phyloP scores from a whole-genome alignment of 2,797 vertebrate genomes.

The Phataginus tetradactyla region DNA sequence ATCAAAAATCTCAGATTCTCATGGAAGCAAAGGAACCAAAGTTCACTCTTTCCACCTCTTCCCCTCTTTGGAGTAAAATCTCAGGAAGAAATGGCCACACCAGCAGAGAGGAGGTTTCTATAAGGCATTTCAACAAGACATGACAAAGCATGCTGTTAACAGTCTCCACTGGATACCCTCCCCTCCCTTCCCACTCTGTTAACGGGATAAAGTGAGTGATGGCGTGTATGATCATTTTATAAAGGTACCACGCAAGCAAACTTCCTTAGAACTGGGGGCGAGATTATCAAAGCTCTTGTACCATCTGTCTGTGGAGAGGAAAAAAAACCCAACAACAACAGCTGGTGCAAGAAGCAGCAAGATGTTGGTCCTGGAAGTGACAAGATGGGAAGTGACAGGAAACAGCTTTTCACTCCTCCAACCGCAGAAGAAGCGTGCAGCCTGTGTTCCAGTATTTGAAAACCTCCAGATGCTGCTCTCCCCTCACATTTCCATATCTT shows the following conservation, averaged over 20 bases:
- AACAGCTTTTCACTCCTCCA: conserved; percentile 95
- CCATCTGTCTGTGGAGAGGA: conserved; percentile 93
- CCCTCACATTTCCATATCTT: conserved; percentile 90
- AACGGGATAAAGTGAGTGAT: conserved; percentile 78
- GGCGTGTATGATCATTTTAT: conserved; percentile 78
- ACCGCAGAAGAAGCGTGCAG: conserved; percentile 90
- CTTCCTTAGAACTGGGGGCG: conserved; percentile 75
- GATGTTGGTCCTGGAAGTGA: conserved; percentile 96
- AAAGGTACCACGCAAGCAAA: conserved; percentile 82
- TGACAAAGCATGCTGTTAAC: background rate
- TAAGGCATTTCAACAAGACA: background rate
- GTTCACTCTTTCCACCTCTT: background rate
- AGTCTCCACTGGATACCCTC: background rate
- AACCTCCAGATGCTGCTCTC: conserved; percentile 94
- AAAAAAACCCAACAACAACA: conserved; percentile 90
- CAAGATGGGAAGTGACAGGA: conserved; percentile 98
- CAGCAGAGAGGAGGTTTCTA: background rate
- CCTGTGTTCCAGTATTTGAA: conserved; percentile 90
- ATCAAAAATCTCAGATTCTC: background rate
- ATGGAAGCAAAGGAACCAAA: background rate
- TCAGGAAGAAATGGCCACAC: background rate
- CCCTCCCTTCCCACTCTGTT: conserved; percentile 43
- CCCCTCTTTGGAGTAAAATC: background rate
- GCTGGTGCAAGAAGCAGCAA: conserved; percentile 93
- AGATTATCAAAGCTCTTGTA: conserved; percentile 85